Conservation (phyloP, 2,113 vertebrate species). For the Anseranas semipalmata region DNA sequence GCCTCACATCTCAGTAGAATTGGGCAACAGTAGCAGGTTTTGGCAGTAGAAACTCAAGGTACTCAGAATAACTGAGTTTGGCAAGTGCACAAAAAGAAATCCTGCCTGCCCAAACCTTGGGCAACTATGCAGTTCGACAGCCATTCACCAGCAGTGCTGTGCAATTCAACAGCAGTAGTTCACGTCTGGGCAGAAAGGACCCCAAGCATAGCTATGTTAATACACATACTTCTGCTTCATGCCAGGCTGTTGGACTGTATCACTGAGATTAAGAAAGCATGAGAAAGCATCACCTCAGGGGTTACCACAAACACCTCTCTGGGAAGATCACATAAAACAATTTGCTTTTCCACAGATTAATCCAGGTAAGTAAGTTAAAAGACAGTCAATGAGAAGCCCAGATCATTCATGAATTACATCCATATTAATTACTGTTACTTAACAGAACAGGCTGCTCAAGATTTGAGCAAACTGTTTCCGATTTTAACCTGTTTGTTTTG, state of each 20-base stretch:
- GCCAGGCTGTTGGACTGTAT: background rate
- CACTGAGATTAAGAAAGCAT: background rate
- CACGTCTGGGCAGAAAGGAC: background rate
- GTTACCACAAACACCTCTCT: background rate
- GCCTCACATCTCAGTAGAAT: background rate
- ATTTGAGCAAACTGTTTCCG: background rate
- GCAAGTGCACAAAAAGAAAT: background rate
- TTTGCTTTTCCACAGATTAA: background rate
- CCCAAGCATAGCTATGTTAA: background rate
- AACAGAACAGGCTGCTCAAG: background rate
- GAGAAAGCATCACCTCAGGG: background rate
- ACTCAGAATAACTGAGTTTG: background rate
- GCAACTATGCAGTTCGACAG: background rate
- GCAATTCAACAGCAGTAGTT: background rate
- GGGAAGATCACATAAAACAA: background rate
- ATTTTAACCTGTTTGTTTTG: background rate
- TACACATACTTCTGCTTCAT: rapidly evolving
- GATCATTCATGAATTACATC: background rate
- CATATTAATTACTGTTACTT: background rate
- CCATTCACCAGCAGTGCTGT: background rate
- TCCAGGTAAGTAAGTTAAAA: background rate
- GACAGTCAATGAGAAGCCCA: background rate
- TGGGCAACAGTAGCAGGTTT: background rate
- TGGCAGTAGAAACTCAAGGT: background rate
- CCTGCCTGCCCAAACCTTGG: background rate